Evolutionary conservation across 2,113 vertebrate genomes (phyloP).

Genomic region (Tenebrosternarchus preto): DNA sequence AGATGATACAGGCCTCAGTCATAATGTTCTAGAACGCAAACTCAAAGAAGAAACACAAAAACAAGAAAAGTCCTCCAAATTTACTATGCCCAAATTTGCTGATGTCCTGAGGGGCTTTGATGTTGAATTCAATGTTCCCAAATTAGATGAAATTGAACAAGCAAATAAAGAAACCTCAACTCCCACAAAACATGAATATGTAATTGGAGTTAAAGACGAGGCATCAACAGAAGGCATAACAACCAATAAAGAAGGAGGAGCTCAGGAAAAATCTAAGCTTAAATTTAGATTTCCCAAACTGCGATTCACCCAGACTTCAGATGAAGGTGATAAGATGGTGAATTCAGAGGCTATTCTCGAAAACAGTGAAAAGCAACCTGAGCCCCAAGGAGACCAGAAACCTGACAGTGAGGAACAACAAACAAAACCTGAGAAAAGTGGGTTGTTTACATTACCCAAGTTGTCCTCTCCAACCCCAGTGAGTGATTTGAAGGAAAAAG

Average conservation of each 20-base stretch:
- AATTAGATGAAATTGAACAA: slow-evolving; percentile 58
- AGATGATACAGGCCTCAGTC: slow-evolving; percentile 46
- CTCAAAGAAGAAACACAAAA: slow-evolving; percentile 52
- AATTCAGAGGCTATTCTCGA: slow-evolving; percentile 11
- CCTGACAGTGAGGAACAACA: slow-evolving; percentile 51
- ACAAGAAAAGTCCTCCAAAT: slow-evolving; percentile 62
- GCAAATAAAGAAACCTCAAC: slow-evolving; percentile 44
- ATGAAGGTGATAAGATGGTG: slow-evolving; percentile 30
- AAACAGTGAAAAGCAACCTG: slow-evolving; percentile 41
- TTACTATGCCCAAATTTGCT: slow-evolving; percentile 59
- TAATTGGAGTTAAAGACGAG: slow-evolving; percentile 18
- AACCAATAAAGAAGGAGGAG: slow-evolving; percentile 40
- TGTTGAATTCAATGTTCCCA: slow-evolving; percentile 71
- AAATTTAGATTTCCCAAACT: slow-evolving; percentile 52
- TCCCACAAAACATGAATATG: slow-evolving; percentile 33
- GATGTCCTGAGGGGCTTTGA: slow-evolving; percentile 66
- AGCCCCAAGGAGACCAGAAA: slow-evolving; percentile 50
- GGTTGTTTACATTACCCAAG: slow-evolving; percentile 73
- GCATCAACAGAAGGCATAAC: slow-evolving; percentile 22
- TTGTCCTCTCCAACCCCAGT: slow-evolving; percentile 67
- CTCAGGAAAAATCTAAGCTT: slow-evolving; percentile 45
- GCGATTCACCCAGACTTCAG: slow-evolving; percentile 46
- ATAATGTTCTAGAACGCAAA: slow-evolving; percentile 38
- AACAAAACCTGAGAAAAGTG: slow-evolving; percentile 62
- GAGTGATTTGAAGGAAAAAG: slow-evolving; percentile 41